These are phyloP conservation scores for Coregonus ussuriensis DNA, from an alignment of 2,797 vertebrate genomes.

Conservation along the genomic window DNA sequence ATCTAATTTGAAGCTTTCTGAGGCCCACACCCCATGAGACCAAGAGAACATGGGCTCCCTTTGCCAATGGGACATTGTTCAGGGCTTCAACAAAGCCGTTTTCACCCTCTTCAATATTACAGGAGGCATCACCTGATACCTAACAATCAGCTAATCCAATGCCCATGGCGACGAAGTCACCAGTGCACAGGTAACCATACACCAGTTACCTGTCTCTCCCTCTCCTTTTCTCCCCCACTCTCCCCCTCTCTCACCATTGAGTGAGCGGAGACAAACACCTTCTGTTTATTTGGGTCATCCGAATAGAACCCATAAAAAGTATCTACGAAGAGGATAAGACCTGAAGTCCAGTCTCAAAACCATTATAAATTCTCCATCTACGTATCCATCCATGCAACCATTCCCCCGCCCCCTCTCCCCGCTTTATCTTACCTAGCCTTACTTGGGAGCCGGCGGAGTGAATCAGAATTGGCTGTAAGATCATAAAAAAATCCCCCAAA, in stretches of 20 bases:
- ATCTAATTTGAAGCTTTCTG: constrained; percentile 60
- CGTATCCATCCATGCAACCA: not conserved
- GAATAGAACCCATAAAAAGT: constrained; percentile 59
- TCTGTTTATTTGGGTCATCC: constrained; percentile 75
- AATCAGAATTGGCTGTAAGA: constrained; percentile 47
- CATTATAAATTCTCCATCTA: constrained; percentile 22
- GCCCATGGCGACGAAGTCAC: constrained; percentile 84
- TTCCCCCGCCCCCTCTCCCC: constrained; percentile 3
- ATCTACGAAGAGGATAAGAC: constrained; percentile 44
- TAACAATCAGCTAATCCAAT: constrained; percentile 85
- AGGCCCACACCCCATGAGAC: constrained; percentile 72
- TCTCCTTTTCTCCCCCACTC: constrained; percentile 53
- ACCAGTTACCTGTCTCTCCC: constrained; percentile 59
- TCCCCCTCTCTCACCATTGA: constrained; percentile 34
- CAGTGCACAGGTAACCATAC: constrained; percentile 83
- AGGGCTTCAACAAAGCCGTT: constrained; percentile 80
- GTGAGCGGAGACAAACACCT: constrained; percentile 74
- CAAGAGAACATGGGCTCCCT: constrained; percentile 53
- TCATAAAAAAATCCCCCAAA: constrained; percentile 54
- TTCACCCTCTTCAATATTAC: constrained; percentile 85
- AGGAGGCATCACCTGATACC: constrained; percentile 83
- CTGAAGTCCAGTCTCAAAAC: constrained; percentile 49
- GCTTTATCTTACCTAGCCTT: constrained; percentile 41
- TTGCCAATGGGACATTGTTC: constrained; percentile 77
- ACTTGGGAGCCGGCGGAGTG: constrained; percentile 32